Evolutionary conservation across 2,113 vertebrate genomes (phyloP).

Genomic region (Cyprinodon brontotheroides): DNA sequence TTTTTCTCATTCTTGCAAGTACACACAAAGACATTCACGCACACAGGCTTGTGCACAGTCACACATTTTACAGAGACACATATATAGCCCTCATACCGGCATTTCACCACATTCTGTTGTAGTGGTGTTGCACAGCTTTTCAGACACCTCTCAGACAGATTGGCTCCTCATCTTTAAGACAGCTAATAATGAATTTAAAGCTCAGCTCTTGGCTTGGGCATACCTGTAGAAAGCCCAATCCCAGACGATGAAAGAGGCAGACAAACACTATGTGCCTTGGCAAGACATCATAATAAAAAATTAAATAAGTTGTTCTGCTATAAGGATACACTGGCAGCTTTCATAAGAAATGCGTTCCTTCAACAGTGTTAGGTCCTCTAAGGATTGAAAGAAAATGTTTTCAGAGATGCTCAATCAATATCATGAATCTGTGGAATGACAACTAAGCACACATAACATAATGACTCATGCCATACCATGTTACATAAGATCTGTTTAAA

Average conservation of each 20-base stretch:
- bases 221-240: slow-evolving; percentile 68
- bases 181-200: slow-evolving; percentile 77
- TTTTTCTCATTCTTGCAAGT: slow-evolving; percentile 7
- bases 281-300: slow-evolving; percentile 63
- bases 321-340: slow-evolving; percentile 60
- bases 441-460: not conserved
- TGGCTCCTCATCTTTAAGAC: slow-evolving; percentile 75
- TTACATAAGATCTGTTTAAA: slow-evolving; percentile 33
- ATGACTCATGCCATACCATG: too few species aligned
- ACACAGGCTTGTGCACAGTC: not conserved
- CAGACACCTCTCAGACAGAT: slow-evolving; percentile 77
- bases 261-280: slow-evolving; percentile 59
- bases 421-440: slow-evolving; percentile 18
- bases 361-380: slow-evolving; percentile 24
- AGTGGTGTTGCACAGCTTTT: slow-evolving; percentile 49
- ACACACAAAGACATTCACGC: slow-evolving; percentile 19
- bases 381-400: slow-evolving; percentile 41
- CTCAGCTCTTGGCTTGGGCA: slow-evolving; percentile 64
- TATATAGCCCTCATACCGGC: slow-evolving; percentile 44
- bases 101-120: slow-evolving; percentile 67
- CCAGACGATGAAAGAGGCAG: slow-evolving; percentile 61
- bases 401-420: slow-evolving; percentile 29
- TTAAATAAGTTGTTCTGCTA: slow-evolving; percentile 57
- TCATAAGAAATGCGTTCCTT: slow-evolving; percentile 44
- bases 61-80: slow-evolving; percentile 9